Conservation (phyloP, 1,140 invertebrate genomes). For the Chrysoperla carnea region DNA sequence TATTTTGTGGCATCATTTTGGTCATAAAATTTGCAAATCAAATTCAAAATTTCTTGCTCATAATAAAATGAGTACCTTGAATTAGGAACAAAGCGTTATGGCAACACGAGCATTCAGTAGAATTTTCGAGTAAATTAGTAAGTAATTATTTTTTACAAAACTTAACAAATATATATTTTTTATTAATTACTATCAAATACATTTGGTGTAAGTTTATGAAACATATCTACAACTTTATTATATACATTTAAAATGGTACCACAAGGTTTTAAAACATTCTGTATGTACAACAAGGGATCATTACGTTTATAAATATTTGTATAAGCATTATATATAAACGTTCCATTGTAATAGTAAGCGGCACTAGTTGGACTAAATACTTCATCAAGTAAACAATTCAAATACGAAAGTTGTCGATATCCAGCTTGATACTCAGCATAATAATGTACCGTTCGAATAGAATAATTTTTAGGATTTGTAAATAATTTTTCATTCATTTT, state of each 20-base stretch:
- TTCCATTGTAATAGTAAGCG: conserved; percentile 45
- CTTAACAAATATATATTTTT: too few relatives aligned
- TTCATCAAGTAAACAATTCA: conserved; percentile 42
- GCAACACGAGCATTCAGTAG: too few relatives aligned
- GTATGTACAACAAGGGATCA: conserved; percentile 31
- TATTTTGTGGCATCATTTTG: too few relatives aligned
- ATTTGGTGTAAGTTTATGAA: too few relatives aligned
- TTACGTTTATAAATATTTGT: conserved; percentile 30
- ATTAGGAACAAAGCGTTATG: too few relatives aligned
- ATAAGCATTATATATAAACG: conserved; percentile 54
- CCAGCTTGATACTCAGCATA: conserved; percentile 57
- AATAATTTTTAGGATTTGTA: conserved; percentile 37
- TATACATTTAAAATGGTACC: conserved; percentile 26
- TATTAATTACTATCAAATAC: too few relatives aligned
- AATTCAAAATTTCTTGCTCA: too few relatives aligned
- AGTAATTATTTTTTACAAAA: too few relatives aligned
- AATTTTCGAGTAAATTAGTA: too few relatives aligned
- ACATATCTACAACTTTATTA: conserved; percentile 8
- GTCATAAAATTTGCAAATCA: too few relatives aligned
- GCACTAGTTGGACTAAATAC: conserved; percentile 32
- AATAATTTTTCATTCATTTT: conserved; percentile 36
- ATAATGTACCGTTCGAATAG: conserved; percentile 37
- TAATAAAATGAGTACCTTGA: too few relatives aligned
- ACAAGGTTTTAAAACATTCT: conserved; percentile 27
- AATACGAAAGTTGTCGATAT: conserved; percentile 34